Evolutionary conservation across 2,888 invertebrate genomes (phyloP), one percentile per base, ranked within the genome.

Genomic region (Drosophila acutilabella): DNA sequence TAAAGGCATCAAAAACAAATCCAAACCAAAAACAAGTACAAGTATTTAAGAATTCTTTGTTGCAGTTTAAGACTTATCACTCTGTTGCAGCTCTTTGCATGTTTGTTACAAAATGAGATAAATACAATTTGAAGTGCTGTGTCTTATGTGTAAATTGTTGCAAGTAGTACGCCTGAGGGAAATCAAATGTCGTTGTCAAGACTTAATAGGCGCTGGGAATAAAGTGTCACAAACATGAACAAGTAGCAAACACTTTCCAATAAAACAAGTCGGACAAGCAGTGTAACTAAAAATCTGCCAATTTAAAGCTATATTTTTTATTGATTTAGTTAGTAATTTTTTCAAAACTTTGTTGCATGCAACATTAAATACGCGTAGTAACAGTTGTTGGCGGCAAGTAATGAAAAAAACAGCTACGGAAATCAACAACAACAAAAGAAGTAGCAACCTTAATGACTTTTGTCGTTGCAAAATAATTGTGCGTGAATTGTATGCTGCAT

Each of bases 401-500:
- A 59, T 20, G 52, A 48, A 58, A 48, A 41, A 50, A 41, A 50
- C 16, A 41, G 48, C 20, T 57, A 47, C 36, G 44, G 69, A 45
- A 79, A 70, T 64, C 65, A 62, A 61, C 52, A 42, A 13, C 30
- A 60, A 54, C 33, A 53, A 41, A 47, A 61, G 41, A 56, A 44
- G 44, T 33, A 53, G 71, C 64, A 83, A 74, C 74, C 87, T 77
- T 84, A 83, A 83, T 83, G 82, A 87, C 82, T 87, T 87, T 87
- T 87, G 84, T 84, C 81, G 84, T 79, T 87, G 80, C 73, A 83
- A 81, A 84, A 84, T 83, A 86, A 84, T 86, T 84, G 83, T 85
- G 84, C 86, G 83, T 83, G 84, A 86, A 84, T 86, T 81, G 79
- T 67, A 60, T 64, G 60, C 52, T 71, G 61, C 59, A 53, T 36